Evolutionary conservation across 1,140 invertebrate genomes (phyloP), one percentile per base, ranked within the genome.

Genomic region (Dysdera silvatica): DNA sequence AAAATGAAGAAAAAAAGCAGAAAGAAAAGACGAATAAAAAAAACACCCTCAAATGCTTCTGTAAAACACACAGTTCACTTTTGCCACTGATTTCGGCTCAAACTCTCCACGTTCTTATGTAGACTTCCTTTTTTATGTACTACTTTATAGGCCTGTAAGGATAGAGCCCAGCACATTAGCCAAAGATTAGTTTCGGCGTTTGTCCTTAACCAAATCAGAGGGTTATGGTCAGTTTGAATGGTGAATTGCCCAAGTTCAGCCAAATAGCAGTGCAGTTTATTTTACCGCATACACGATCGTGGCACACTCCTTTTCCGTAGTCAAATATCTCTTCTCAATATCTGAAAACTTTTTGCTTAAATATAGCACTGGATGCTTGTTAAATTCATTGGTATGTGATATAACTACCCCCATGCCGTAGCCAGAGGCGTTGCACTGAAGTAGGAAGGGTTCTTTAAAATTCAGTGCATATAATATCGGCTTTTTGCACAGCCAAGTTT

Each of bases 171-270:
- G n/a, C n/a, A n/a, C n/a, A n/a, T n/a, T n/a, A n/a, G n/a, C n/a
- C n/a, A n/a, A n/a, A n/a, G n/a, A n/a, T n/a, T n/a, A n/a, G n/a
- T n/a, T n/a, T n/a, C n/a, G n/a, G n/a, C n/a, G n/a, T n/a, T n/a
- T n/a, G n/a, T n/a, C n/a, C n/a, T n/a, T n/a, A n/a, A n/a, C n/a
- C n/a, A 82, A 28, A 64, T 65, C 18, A 45, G 23, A 6, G 41
- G 41, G 41, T 45, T 45, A 18, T 45, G 41, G 23, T 45, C 41
- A 7, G 8, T 45, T 6, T n/a, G 7, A 6, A 45, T 20, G 7
- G 66, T 10, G 18, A 45, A 45, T 45, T 45, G 16, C 6, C 18
- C 70, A n/a, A n/a, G 7, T 18, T 18, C 18, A 18, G 16, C 41
- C 18, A 45, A 7, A 18, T 45, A 45, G 18, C 23, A 45, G 18